Evolutionary conservation across 2,888 invertebrate species (phyloP), one percentile per base, ranked within the genome.

Genomic region (Trichogramma evanescens): DNA sequence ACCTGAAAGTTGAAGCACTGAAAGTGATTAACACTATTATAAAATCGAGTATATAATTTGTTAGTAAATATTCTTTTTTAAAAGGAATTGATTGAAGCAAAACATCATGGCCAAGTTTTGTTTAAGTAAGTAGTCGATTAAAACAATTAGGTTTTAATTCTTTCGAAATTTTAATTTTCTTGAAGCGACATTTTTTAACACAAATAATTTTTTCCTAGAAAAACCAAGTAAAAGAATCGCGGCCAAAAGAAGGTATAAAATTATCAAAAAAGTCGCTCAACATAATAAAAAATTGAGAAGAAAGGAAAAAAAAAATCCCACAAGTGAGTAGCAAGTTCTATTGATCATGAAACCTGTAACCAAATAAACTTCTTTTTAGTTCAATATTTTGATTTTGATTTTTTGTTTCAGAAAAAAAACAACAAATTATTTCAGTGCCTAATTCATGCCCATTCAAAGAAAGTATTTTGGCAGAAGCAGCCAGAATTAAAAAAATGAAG

Each of bases 401-500:
- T 26, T 26, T 26, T 26, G 26, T 26, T 26, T 26, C 26, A 26
- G 26, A 26, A 26, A 26, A 26, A 26, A 26, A 26, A 26, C 26
- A 26, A 26, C 26, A 26, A 26, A 26, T 26, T 26, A 26, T 26
- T 58, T 88, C 89, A 71, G 86, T 98, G 40, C 98, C 99, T 0
- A 96, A 96, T 79, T 89, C 89, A 61, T 93, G 95, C 71, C 98
- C 98, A 0, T 98, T 98, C 73, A 98, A 98, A 80, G 93, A 93
- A 74, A 88, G 93, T 49, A 91, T 98, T 66, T 78, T 99, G 7
- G 88, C 91, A 72, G 95, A 98, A 77, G 94, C 93, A 0, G 91
- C 89, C 71, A 84, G 81, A 43, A 79, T 87, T 50, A 89, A 86
- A 69, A 85, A 86, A 65, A 84, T 84, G 63, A 86, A 87, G 71